Evolutionary conservation across 2,113 vertebrate genomes (phyloP), one percentile per base, ranked within the genome.

Genomic region (Collichthys lucidus): DNA sequence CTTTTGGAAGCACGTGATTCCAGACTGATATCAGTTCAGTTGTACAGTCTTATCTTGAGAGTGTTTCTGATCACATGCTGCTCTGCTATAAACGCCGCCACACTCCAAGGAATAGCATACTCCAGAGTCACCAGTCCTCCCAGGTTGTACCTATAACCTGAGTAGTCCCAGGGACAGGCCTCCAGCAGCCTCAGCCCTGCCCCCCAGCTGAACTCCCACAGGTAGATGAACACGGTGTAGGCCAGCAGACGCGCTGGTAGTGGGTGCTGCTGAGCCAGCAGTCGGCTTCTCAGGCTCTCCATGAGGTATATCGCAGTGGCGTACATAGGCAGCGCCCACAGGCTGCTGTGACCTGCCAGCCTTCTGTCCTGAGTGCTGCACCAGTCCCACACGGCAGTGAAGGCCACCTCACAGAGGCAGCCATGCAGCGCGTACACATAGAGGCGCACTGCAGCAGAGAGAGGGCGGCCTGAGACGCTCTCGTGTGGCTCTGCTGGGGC

Each of bases 91-190:
- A 95, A 82, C 3, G 91, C 92, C 0, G 92, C 95, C 40, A 91
- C 6, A 3, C 92, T 87, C 95, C 95, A 96, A 17, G 92, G 93
- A 19, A 93, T 0, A 0, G 94, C 93, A 24, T 96, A 96, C 70
- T 96, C 94, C 83, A 96, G 87, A 6, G 95, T 96, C 76, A 96
- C 92, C 74, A 96, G 86, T 35, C 95, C 95, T 53, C 63, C 57
- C 31, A 95, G 74, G 84, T 95, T 94, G 77, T 89, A 95, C 26
- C 52, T 88, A 46, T 91, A 91, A 15, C 71, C 84, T 1, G 95
- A 95, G 70, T 96, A 96, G 81, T 96, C 95, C 95, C 95, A 96
- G 7, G 95, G 95, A 89, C 95, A 96, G 40, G 95, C 95, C 52
- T 88, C 88, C 55, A 95, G 62, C 65, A 90, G 74, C 17, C 81